A percentile compares a stretch with the other conserved stretches of the same genome.
Conservation (phyloP, 2,113 vertebrate genomes). For the Acrocephalus kingi region DNA sequence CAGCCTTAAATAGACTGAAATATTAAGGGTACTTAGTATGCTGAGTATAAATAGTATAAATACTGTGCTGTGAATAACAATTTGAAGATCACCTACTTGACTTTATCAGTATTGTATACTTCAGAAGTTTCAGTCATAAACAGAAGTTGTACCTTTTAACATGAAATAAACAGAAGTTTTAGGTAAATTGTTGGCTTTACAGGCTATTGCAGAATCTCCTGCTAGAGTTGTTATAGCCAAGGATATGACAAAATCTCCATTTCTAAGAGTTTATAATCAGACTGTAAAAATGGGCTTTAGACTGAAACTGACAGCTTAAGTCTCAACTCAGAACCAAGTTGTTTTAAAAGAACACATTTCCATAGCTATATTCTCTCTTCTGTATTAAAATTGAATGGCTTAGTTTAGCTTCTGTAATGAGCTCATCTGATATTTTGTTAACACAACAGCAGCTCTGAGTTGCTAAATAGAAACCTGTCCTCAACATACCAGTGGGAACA, state of each 20-base stretch:
- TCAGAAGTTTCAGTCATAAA: not conserved
- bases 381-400: not conserved
- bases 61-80: not conserved
- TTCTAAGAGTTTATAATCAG: slow-evolving; percentile 3
- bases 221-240: not conserved
- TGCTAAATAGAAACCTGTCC: not conserved
- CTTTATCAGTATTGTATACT: not conserved
- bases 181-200: not conserved
- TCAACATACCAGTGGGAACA: not conserved
- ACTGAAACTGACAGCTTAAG: not conserved
- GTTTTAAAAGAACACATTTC: slow-evolving; percentile 2
- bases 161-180: not conserved
- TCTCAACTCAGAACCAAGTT: not conserved
- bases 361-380: not conserved
- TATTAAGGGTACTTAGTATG: not conserved
- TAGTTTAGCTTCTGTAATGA: not conserved
- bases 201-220: not conserved
- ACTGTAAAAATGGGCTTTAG: slow-evolving; percentile 16
- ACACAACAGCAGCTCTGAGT: not conserved
- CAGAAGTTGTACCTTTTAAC: not conserved
- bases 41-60: not conserved
- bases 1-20: not conserved
- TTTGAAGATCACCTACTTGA: not conserved
- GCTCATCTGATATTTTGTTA: not conserved
- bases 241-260: not conserved